Evolutionary conservation across 2,888 invertebrate species (phyloP).

Genomic region (Nomada ferruginata): DNA sequence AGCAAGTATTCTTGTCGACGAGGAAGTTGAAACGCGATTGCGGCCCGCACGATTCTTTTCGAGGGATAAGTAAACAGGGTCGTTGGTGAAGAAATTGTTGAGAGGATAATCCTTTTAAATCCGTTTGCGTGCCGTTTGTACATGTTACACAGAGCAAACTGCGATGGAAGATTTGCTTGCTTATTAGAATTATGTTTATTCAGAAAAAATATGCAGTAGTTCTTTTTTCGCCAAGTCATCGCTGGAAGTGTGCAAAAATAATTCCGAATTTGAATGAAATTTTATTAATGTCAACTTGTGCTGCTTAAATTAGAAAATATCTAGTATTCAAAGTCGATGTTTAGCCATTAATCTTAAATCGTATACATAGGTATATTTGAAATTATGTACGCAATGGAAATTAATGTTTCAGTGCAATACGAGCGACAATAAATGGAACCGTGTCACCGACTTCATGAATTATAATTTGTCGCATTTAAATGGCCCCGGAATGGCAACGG

Average conservation of each 20-base stretch:
- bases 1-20: constrained; percentile 16
- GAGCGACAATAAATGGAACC: not conserved
- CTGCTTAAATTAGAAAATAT: not conserved
- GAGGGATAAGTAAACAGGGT: not conserved
- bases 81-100: constrained; percentile 5
- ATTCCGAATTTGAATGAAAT: too few relatives aligned
- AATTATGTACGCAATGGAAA: not conserved
- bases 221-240: too few relatives aligned
- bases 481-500: constrained; percentile 1
- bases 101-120: too few relatives aligned
- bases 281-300: not conserved
- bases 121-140: too few relatives aligned
- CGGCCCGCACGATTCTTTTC: constrained; percentile 13
- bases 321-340: not conserved
- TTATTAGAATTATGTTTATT: too few relatives aligned
- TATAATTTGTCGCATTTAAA: constrained; percentile 20
- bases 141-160: too few relatives aligned
- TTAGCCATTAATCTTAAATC: not conserved
- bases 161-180: too few relatives aligned
- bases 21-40: constrained; percentile 2
- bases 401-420: not conserved
- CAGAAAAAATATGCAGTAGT: too few relatives aligned
- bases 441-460: constrained; percentile 49
- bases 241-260: too few relatives aligned
- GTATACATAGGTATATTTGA: not conserved